Evolutionary conservation across 2,888 invertebrate species (phyloP), one percentile per base, ranked within the genome.

Genomic region (Caenorhabditis sp.): DNA sequence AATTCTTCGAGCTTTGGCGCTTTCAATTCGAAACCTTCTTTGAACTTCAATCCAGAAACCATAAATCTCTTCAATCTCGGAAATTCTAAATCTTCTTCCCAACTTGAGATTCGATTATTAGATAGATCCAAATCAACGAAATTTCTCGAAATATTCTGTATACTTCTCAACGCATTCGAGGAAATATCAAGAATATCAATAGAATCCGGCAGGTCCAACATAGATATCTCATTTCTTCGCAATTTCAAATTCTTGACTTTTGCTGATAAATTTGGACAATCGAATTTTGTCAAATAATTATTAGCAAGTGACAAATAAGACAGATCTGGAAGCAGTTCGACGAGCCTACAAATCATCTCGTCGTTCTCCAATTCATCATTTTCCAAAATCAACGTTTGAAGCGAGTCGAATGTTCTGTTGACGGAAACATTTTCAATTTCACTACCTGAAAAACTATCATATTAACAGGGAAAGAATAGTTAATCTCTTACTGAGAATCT

Each of bases 181-280:
- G 77, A 75, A n/a, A 75, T 36, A 57, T 75, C 57, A 50, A 77
- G 62, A 43, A 14, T 17, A 21, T 59, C 59, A 7, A 72, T n/a
- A 8, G 38, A 21, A 8, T 49, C 14, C 0, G 70, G 62, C 1
- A 76, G 1, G 4, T 14, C 31, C 3, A 74, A 12, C 12, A 38
- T 49, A 1, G 36, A n/a, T 12, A 74, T 61, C 63, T 63, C 14
- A 59, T 78, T 78, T 1, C 43, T 25, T 27, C 66, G 71, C 59
- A 78, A 64, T 53, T 75, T 60, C 23, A 78, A 17, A 21, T 20
- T 20, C 10, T 26, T 57, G 36, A 72, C 27, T 20, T 68, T 64
- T 5, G 53, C 26, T 1, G 14, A 53, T 0, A n/a, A n/a, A 1
- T 1, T n/a, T 5, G 38, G 43, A 50, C 71, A 71, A 17, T 61